Percentiles rank a stretch among this genome's conserved stretches.
Conservation (phyloP, 2,797 vertebrate species). For the Threskiornis aethiopicus region DNA sequence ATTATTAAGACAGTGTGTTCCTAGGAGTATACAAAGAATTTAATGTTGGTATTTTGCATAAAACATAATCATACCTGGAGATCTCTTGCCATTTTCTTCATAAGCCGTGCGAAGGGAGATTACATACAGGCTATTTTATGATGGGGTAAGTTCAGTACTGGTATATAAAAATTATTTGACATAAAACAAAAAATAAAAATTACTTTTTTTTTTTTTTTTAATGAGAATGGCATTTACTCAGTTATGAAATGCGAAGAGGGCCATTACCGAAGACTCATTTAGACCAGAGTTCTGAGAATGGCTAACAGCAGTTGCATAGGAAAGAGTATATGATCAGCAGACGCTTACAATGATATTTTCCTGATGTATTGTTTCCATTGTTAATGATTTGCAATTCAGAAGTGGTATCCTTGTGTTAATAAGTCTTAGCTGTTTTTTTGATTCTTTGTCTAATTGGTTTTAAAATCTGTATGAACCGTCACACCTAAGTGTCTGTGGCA, state of each 20-base stretch:
- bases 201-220: neutral
- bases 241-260: neutral
- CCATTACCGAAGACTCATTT: neutral
- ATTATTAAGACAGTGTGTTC: neutral
- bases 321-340: neutral
- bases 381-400: neutral
- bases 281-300: neutral
- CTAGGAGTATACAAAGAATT: neutral
- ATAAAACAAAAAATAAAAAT: neutral
- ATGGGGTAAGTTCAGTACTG: neutral
- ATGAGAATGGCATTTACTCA: neutral
- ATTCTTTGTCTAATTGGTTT: neutral
- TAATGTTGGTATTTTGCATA: neutral
- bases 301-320: neutral
- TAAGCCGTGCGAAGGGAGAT: neutral
- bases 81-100: neutral
- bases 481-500: neutral
- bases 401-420: neutral
- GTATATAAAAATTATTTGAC: neutral
- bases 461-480: neutral
- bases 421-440: neutral
- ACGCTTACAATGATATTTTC: neutral
- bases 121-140: accelerated
- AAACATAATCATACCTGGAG: neutral
- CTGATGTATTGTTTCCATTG: neutral